Conservation (phyloP, 2,113 vertebrate species). For the Gavia stellata region DNA sequence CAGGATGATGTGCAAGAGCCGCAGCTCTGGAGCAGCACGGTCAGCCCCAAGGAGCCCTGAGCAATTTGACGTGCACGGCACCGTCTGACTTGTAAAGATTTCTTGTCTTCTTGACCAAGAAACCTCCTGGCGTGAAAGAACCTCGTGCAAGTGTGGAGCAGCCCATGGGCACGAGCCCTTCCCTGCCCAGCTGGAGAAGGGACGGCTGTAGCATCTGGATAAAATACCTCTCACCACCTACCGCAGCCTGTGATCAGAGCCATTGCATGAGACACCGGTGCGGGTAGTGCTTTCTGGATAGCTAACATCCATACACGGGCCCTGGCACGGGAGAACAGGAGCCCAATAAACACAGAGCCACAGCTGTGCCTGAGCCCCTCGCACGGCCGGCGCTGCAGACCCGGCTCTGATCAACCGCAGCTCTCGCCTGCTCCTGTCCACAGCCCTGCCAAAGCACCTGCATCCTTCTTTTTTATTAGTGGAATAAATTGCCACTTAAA, state of each 20-base stretch:
- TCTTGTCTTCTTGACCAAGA: neutral
- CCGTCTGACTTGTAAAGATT: neutral
- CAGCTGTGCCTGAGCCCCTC: neutral
- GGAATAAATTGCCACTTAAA: conserved; percentile 53
- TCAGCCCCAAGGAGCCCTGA: neutral
- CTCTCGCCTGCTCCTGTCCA: neutral
- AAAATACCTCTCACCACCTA: neutral
- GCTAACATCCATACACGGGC: neutral
- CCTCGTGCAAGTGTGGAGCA: neutral
- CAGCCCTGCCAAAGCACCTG: neutral
- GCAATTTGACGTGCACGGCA: fast-evolving
- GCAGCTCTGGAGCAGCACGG: fast-evolving
- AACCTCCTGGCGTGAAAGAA: neutral
- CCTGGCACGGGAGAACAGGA: neutral
- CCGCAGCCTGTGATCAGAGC: neutral
- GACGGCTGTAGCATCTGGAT: neutral
- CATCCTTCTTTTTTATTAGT: conserved; percentile 22
- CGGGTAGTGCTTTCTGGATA: neutral
- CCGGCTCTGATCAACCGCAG: neutral
- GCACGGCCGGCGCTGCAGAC: neutral
- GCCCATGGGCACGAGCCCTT: neutral
- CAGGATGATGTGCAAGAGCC: neutral
- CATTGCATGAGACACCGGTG: neutral
- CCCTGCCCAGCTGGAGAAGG: neutral
- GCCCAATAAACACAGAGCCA: neutral